Percentiles rank a stretch among this genome's conserved stretches.
phyloP scores from a whole-genome alignment of 1,140 invertebrate species.

The Eurosta solidaginis region DNA sequence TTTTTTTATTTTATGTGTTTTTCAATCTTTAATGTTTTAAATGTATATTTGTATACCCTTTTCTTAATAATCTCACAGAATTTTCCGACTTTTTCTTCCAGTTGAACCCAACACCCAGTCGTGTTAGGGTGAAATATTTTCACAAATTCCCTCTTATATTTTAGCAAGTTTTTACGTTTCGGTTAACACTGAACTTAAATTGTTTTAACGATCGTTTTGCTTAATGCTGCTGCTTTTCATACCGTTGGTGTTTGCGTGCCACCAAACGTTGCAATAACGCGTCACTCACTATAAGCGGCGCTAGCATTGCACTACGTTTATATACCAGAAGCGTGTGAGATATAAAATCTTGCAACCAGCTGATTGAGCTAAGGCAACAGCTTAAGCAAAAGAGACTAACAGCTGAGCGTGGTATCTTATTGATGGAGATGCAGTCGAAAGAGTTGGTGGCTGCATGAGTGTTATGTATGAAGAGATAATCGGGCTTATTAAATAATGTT shows the following conservation, averaged over 20 bases:
- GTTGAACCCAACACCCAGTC: background rate
- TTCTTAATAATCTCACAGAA: no score
- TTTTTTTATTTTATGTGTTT: background rate
- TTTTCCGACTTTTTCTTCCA: background rate
- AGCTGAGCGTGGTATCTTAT: background rate
- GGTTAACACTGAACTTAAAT: background rate
- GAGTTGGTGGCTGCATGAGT: background rate
- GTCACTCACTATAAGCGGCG: conserved; percentile 50
- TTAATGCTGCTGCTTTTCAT: background rate
- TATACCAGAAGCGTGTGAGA: conserved; percentile 40
- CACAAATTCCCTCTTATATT: background rate
- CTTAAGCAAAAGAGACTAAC: no score
- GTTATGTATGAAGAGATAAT: background rate
- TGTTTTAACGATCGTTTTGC: background rate
- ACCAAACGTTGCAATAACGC: conserved; percentile 53
- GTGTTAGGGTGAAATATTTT: background rate
- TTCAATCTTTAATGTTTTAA: no score
- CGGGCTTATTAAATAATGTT: background rate
- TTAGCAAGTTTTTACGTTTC: background rate
- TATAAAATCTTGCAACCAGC: background rate
- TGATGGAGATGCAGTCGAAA: background rate
- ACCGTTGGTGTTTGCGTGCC: background rate
- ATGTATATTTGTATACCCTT: no score
- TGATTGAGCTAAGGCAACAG: background rate
- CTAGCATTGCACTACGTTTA: conserved; percentile 48